Evolutionary conservation across 2,888 invertebrate genomes (phyloP).

Genomic region (Polyploca ridens): DNA sequence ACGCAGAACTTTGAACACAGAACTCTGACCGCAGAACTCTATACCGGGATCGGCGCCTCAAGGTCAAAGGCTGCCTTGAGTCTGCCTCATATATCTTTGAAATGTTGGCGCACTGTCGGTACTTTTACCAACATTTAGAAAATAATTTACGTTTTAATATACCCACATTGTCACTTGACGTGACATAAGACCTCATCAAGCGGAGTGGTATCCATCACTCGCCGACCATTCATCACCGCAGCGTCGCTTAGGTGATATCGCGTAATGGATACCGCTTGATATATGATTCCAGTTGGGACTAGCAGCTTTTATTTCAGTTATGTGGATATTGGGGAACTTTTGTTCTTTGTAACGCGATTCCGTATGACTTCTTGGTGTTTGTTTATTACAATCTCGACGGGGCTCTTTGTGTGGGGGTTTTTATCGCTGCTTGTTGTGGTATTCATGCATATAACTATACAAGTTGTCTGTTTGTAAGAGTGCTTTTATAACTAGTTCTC

Average conservation of each 20-base stretch:
- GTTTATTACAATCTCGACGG: background rate
- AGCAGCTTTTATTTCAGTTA: background rate
- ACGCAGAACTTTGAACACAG: no score
- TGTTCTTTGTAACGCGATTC: background rate
- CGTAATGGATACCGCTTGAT: constrained; percentile 7
- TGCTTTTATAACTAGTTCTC: no score
- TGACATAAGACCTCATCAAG: background rate
- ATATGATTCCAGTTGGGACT: background rate
- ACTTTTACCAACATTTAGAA: background rate
- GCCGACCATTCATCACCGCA: background rate
- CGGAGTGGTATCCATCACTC: background rate
- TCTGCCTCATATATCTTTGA: no score
- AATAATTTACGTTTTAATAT: background rate
- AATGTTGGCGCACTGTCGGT: no score
- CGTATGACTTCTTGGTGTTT: background rate
- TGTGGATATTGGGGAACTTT: background rate
- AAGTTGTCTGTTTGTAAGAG: no score
- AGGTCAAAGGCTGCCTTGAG: background rate
- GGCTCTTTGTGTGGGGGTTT: no score
- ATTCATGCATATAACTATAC: no score
- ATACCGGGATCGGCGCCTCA: no score
- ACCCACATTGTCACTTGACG: background rate
- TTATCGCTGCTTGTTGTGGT: no score
- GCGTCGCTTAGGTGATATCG: background rate
- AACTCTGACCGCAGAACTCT: no score